Evolutionary conservation across 2,888 invertebrate species (phyloP).

Genomic region (Amiota communis): DNA sequence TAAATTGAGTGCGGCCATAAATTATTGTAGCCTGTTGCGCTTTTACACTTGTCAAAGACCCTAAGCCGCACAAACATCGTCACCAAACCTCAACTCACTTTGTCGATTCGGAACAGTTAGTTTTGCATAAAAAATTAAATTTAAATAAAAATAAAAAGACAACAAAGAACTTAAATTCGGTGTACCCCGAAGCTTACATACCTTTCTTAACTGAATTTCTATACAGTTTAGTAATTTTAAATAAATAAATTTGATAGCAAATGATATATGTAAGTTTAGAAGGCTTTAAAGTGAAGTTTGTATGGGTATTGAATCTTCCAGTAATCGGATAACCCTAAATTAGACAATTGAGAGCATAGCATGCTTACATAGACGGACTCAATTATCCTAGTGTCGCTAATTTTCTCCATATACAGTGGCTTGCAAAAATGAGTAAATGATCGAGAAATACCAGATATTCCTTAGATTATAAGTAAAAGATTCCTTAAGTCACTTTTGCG

Average conservation of each 20-base stretch:
- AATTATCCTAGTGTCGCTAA: not conserved
- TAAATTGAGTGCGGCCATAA: constrained; percentile 32
- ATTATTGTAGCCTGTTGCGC: constrained; percentile 25
- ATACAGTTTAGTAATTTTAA: too few relatives aligned
- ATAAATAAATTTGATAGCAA: too few relatives aligned
- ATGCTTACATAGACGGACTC: not conserved
- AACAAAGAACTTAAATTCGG: not conserved
- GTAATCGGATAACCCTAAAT: not conserved
- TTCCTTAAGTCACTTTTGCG: too few relatives aligned
- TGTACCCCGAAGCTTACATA: not conserved
- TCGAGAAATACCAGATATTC: too few relatives aligned
- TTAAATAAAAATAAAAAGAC: not conserved
- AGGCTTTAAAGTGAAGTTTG: too few relatives aligned
- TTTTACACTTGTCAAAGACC: constrained; percentile 22
- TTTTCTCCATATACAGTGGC: not conserved
- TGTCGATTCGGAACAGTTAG: constrained; percentile 30
- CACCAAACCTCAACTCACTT: too few relatives aligned
- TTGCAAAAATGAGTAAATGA: too few relatives aligned
- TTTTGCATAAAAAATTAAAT: constrained; percentile 31
- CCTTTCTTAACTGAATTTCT: not conserved
- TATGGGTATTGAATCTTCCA: not conserved
- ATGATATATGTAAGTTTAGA: too few relatives aligned
- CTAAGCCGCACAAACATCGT: not conserved
- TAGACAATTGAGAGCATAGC: too few relatives aligned
- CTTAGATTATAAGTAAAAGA: too few relatives aligned